Evolutionary conservation across 1,140 invertebrate species (phyloP).

Genomic region (Hydropsyche tenuis): DNA sequence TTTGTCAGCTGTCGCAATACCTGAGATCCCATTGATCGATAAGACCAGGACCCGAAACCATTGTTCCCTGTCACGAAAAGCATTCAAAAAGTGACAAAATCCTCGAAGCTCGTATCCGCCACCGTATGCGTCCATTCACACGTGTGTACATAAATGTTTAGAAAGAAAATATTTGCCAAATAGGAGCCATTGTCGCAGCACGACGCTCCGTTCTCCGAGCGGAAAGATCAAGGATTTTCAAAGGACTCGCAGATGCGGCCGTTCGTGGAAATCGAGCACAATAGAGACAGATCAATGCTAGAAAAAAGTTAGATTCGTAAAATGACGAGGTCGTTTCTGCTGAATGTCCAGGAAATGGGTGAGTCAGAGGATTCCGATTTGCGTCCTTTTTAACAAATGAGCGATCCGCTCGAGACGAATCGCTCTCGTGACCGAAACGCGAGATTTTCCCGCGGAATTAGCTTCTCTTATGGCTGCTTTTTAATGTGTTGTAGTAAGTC

Average conservation of each 20-base stretch:
- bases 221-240: slow-evolving; percentile 17
- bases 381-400: slow-evolving; percentile 6
- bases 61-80: background rate
- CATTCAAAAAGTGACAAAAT: slow-evolving; percentile 12
- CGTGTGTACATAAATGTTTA: background rate
- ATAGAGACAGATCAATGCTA: too few relatives aligned
- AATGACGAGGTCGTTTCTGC: too few relatives aligned
- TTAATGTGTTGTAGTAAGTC: too few relatives aligned
- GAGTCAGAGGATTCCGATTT: background rate
- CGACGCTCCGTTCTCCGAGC: background rate
- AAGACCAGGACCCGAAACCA: background rate
- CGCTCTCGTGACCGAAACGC: background rate
- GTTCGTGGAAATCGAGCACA: background rate
- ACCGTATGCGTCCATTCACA: slow-evolving; percentile 19
- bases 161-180: slow-evolving; percentile 30
- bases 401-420: background rate
- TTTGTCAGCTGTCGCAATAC: background rate
- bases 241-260: background rate
- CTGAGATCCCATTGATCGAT: slow-evolving; percentile 4
- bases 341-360: slow-evolving; percentile 3
- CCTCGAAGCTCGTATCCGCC: background rate
- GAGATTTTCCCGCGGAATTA: background rate
- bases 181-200: background rate
- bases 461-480: too few relatives aligned
- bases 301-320: too few relatives aligned